Conservation (phyloP, 2,797 vertebrate genomes). For the Silurus lanzhouensis region DNA sequence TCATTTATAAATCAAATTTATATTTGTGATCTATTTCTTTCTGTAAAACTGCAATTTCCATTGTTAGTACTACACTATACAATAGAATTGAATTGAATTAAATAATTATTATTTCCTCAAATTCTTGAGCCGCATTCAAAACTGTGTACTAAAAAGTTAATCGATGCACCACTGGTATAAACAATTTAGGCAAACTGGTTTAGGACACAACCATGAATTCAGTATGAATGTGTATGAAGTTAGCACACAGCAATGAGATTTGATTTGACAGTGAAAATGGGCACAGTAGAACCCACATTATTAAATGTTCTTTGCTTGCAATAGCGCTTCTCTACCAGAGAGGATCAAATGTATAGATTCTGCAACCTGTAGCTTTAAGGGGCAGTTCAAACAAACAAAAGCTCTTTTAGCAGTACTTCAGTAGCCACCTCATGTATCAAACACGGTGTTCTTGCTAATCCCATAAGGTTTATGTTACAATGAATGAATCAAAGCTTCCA, state of each 20-base stretch:
- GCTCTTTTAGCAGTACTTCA: slow-evolving; percentile 47
- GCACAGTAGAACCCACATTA: not conserved
- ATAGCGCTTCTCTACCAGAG: too few species aligned
- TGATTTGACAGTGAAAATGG: not conserved
- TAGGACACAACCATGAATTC: not conserved
- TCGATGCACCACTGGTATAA: not conserved
- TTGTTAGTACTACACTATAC: too few species aligned
- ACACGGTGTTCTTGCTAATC: slow-evolving; percentile 32
- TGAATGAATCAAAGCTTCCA: not conserved
- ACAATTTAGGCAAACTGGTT: not conserved
- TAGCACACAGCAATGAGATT: not conserved
- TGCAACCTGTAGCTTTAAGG: not conserved
- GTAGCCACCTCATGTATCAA: slow-evolving; percentile 39
- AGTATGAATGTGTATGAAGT: too few species aligned
- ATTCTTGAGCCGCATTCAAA: not conserved
- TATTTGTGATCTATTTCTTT: too few species aligned
- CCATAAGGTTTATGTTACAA: slow-evolving; percentile 25
- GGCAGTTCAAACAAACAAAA: not conserved
- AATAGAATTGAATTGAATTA: too few species aligned
- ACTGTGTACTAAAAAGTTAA: not conserved
- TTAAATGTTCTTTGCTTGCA: not conserved
- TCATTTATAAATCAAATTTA: too few species aligned
- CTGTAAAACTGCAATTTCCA: too few species aligned
- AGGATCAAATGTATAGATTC: not conserved
- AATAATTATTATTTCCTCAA: not conserved